phyloP scores from a whole-genome alignment of 2,113 vertebrate genomes.

The Apteryx owenii region DNA sequence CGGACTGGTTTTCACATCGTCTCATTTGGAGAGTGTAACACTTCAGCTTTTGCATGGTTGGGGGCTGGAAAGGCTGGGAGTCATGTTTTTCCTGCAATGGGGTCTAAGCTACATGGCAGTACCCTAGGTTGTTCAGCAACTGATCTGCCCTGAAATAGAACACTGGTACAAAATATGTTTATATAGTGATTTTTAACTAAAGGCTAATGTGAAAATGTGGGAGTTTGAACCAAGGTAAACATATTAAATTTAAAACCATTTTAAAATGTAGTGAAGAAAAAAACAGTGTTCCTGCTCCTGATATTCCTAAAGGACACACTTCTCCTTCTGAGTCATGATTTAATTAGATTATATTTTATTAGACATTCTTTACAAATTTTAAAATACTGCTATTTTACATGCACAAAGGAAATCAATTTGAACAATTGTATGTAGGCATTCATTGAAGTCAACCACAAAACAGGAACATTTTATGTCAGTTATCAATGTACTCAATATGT shows the following conservation, averaged over 20 bases:
- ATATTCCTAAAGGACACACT: slow-evolving; percentile 61
- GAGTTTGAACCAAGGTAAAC: slow-evolving; percentile 56
- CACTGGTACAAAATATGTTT: neutral
- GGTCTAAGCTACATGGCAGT: neutral
- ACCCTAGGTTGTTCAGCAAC: neutral
- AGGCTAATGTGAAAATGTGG: slow-evolving; percentile 74
- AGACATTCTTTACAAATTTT: slow-evolving; percentile 81
- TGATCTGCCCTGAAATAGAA: neutral
- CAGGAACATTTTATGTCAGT: slow-evolving; percentile 76
- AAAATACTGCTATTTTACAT: slow-evolving; percentile 83
- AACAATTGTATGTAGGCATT: slow-evolving; percentile 73
- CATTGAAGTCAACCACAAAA: slow-evolving; percentile 78
- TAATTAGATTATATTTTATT: slow-evolving; percentile 85
- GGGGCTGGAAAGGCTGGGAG: neutral
- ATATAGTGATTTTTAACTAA: slow-evolving; percentile 66
- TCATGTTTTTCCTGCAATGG: neutral
- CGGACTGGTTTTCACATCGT: neutral
- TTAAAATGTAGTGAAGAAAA: slow-evolving; percentile 64
- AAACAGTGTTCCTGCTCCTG: slow-evolving; percentile 25
- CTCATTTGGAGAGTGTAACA: neutral
- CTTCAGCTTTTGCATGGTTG: neutral
- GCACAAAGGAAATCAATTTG: slow-evolving; percentile 72
- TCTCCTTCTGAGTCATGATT: slow-evolving; percentile 44
- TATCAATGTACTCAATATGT: slow-evolving; percentile 83
- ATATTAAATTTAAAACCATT: slow-evolving; percentile 42